Base-by-base conservation (phyloP, 2,113 vertebrate genomes). In the Romanogobio albipinnatus region DNA sequence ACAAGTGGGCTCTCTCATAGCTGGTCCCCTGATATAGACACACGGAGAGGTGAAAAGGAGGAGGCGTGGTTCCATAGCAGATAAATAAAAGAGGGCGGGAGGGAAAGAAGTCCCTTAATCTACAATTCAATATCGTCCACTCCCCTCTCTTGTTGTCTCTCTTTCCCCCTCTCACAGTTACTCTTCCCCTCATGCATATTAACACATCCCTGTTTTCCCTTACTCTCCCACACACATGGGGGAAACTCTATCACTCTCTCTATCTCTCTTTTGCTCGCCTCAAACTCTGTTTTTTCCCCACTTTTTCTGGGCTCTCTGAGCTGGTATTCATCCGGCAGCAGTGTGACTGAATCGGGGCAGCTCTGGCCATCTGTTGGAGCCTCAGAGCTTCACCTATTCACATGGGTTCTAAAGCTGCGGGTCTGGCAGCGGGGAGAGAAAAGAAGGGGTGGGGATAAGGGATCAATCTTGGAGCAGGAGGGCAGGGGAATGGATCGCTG, bases 11-110 rank as follows among this genome's bases (percentile, higher is more conserved):
- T 62, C 89, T 89, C 90, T 89, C 88, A 81, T 90, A 92, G 90
- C 86, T 89, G 93, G 92, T 93, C 91, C 89, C 85, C 91, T 92
- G 92, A 93, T 94, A 93, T 92, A 93, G 92, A 94, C 92, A 92
- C 92, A 89, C 90, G 89, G 91, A 93, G 92, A 93, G 91, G 94
- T 94, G 92, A 94, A 94, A 94, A 84, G 91, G 89, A 87, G 90
- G 92, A 92, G 94, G 94, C 89, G 94, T 92, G 92, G 93, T 82
- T 91, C 93, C 90, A 86, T 86, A 86, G 62, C 84, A 87, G 90
- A 92, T 93, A 93, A 94, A 94, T 93, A 93, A 93, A 93, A 93
- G 90, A 92, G 92, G 93, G 58, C 53, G 71, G 91, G 89, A 92
- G 90, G 89, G 91, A 87, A 89, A 89, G 82, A 82, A 87, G 89